Base-by-base conservation (phyloP, 2,113 vertebrate species). In the Macrotus californicus region DNA sequence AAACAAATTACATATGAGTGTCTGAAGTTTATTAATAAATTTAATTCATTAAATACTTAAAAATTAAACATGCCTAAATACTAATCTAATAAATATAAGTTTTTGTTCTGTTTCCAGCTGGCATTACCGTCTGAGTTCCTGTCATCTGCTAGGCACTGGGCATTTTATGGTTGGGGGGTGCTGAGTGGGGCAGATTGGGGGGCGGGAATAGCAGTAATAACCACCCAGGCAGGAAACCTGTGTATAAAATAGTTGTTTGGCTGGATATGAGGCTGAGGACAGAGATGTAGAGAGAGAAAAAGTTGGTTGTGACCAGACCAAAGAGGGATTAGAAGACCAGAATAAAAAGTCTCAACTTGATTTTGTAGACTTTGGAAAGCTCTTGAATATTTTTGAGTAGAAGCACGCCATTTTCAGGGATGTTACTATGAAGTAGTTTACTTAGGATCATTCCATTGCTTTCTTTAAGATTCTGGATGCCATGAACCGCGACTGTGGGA, bases 401-500 rank as follows among this genome's bases (percentile, higher is more conserved):
- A 85, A 54, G 54, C 82, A n/a, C 67, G 43, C 64, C 59, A 24
- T 73, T 89, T 87, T 80, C n/a, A 41, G 31, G 80, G 48, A 36
- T 95, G 46, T 61, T 73, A 50, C 48, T 61, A 5, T 82, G 61
- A 73, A 79, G 26, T 73, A 50, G 22, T 59, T 84, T 79, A 69
- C 83, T 84, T 43, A 52, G 76, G 29, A 66, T 84, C 91, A 86
- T 91, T 96, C 39, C 39, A 5, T 89, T 96, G 61, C 94, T 94
- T 97, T 87, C 24, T 84, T 96, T 93, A 96, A 99, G 99, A 99
- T 99, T 98, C 97, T 99, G 83, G 99, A 99, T 93, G 99, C 99
- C 13, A 99, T 99, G 98, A 99, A 99, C 98, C 98, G 99, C 50
- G 99, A 99, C 98, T 99, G 98, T 95, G 99, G 99, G n/a, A 97